These are phyloP conservation scores for Stenurella melanura DNA, from an alignment of 2,888 invertebrate species.

Conservation along the genomic window DNA sequence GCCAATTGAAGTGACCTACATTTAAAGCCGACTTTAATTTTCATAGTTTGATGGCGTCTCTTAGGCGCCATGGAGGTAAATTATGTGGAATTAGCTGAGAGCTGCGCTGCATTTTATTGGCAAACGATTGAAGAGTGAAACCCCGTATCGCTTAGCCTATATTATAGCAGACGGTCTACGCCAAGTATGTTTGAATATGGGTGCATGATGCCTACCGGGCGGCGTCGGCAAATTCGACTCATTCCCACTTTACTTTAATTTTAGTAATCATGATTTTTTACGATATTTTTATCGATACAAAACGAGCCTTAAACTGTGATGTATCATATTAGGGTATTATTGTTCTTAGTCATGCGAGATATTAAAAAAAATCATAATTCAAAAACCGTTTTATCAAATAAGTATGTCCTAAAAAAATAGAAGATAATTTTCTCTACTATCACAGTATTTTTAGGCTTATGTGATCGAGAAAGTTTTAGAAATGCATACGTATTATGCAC, in stretches of 20 bases:
- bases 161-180: constrained; percentile 21
- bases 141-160: constrained; percentile 15
- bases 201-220: constrained; percentile 4
- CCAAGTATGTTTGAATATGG: constrained; percentile 17
- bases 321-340: too few species aligned
- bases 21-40: constrained; percentile 37
- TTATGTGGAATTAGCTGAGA: constrained; percentile 33
- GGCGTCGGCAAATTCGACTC: constrained; percentile 20
- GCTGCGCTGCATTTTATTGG: constrained; percentile 32
- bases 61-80: constrained; percentile 36
- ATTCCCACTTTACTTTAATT: not conserved
- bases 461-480: too few species aligned
- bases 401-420: too few species aligned
- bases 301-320: too few species aligned
- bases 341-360: too few species aligned
- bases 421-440: too few species aligned
- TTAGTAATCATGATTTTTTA: too few species aligned
- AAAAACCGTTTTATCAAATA: too few species aligned
- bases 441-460: too few species aligned
- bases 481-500: too few species aligned
- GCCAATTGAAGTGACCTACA: constrained; percentile 36
- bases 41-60: constrained; percentile 39
- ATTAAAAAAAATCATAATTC: too few species aligned
- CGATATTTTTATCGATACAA: too few species aligned
- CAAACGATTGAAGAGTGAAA: constrained; percentile 34